Conservation (phyloP, 2,888 invertebrate species). For the Himalopsyche japonica region DNA sequence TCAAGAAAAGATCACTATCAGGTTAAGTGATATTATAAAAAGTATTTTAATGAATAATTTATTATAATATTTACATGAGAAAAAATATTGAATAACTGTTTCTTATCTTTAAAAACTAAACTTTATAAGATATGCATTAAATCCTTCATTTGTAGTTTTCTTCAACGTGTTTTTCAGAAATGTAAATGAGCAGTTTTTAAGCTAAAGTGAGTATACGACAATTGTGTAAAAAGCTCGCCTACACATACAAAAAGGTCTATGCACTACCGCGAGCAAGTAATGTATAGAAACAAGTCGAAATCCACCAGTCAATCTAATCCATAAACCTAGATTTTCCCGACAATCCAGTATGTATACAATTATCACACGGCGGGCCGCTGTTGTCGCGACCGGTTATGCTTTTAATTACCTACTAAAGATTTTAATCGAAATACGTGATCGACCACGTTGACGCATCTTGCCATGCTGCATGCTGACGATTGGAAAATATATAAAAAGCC, state of each 20-base stretch:
- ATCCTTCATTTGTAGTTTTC: no score
- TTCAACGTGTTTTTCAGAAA: no score
- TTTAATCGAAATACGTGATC: conserved; percentile 37
- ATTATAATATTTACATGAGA: no score
- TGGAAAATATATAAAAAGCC: not conserved
- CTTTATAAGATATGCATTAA: no score
- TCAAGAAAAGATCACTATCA: no score
- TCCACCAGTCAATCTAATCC: conserved; percentile 6
- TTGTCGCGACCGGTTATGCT: conserved; percentile 29
- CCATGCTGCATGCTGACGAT: not conserved
- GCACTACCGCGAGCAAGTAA: not conserved
- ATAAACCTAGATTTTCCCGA: conserved; percentile 30
- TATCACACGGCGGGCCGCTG: conserved; percentile 7
- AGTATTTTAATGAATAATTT: no score
- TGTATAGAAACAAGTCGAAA: not conserved
- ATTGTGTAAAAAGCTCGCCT: not conserved
- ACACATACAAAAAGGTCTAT: not conserved
- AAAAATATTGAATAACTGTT: no score
- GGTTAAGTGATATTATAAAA: no score
- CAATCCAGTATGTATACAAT: conserved; percentile 12
- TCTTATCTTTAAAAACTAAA: no score
- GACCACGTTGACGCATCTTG: conserved; percentile 17
- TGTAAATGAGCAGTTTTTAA: no score
- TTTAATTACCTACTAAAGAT: conserved; percentile 37
- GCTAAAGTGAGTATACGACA: no score